Conservation (phyloP, 2,888 invertebrate species). For the Pristionchus japonicus region DNA sequence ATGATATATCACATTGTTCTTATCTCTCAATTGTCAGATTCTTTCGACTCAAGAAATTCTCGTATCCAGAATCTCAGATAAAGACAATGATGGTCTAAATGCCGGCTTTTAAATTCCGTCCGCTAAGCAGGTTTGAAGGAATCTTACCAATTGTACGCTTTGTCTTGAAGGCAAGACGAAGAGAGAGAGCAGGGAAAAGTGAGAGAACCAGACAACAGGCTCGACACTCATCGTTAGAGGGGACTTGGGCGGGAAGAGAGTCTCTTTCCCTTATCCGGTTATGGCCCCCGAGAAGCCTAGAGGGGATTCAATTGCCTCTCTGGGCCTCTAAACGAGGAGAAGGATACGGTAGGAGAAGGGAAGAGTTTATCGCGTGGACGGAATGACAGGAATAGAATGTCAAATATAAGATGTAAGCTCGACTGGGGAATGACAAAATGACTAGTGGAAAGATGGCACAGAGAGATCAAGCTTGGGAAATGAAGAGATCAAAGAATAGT, state of each 20-base stretch:
- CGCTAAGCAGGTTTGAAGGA: slow-evolving; percentile 26
- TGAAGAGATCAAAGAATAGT: background rate
- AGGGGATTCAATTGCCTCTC: slow-evolving; percentile 13
- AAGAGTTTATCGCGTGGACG: background rate
- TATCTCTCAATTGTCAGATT: background rate
- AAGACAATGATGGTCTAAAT: slow-evolving; percentile 27
- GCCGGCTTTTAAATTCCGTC: background rate
- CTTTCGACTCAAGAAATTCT: background rate
- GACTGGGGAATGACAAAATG: background rate
- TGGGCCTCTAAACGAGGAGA: background rate
- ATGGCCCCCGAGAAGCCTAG: slow-evolving; percentile 2
- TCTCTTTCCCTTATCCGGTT: slow-evolving; percentile 12
- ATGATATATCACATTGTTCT: background rate
- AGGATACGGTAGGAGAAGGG: slow-evolving; percentile 16
- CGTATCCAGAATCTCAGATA: slow-evolving; percentile 10
- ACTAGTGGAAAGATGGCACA: background rate
- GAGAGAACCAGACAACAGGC: background rate
- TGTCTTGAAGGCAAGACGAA: background rate
- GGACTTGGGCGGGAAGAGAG: background rate
- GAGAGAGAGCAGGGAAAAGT: background rate
- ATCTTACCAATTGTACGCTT: background rate
- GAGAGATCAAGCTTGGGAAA: background rate
- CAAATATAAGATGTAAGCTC: no score
- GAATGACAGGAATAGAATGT: background rate
- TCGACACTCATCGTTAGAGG: slow-evolving; percentile 15